Percentiles rank a stretch among this genome's conserved stretches.
Conservation (phyloP, 2,888 invertebrate species). For the Mesorhabditis spiculigera region DNA sequence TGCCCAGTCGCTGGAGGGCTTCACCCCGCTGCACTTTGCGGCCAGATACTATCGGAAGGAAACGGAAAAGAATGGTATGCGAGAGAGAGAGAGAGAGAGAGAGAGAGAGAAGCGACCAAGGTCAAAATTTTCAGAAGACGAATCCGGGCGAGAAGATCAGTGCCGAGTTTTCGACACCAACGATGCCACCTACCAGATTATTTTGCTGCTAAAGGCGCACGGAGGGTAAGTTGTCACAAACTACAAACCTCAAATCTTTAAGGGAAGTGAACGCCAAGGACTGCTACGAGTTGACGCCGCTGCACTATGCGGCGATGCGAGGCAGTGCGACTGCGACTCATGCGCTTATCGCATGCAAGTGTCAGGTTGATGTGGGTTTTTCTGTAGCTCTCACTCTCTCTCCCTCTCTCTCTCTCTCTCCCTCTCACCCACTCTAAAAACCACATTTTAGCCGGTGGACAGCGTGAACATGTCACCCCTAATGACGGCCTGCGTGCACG, state of each 20-base stretch:
- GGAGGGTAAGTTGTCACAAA: background rate
- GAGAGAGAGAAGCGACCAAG: background rate
- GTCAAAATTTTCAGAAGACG: slow-evolving; percentile 12
- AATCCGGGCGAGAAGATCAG: background rate
- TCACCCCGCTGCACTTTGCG: background rate
- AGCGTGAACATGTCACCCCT: slow-evolving; percentile 31
- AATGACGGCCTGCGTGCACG: slow-evolving; percentile 32
- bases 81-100: background rate
- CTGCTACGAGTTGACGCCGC: slow-evolving; percentile 25
- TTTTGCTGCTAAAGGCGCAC: slow-evolving; percentile 2
- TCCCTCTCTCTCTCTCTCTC: no score
- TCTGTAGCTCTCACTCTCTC: no score
- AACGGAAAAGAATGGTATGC: background rate
- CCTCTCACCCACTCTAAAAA: background rate
- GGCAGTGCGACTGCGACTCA: slow-evolving; percentile 23
- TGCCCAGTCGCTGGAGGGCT: background rate
- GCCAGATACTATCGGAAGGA: background rate
- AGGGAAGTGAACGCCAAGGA: slow-evolving; percentile 17
- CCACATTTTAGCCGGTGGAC: slow-evolving; percentile 18
- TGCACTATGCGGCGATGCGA: slow-evolving; percentile 39
- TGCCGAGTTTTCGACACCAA: background rate
- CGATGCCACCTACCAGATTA: background rate
- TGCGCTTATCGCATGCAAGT: slow-evolving; percentile 18
- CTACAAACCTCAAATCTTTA: background rate
- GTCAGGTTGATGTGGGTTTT: slow-evolving; percentile 19